Base-by-base conservation (phyloP, 2,113 vertebrate species). In the Gambusia affinis region DNA sequence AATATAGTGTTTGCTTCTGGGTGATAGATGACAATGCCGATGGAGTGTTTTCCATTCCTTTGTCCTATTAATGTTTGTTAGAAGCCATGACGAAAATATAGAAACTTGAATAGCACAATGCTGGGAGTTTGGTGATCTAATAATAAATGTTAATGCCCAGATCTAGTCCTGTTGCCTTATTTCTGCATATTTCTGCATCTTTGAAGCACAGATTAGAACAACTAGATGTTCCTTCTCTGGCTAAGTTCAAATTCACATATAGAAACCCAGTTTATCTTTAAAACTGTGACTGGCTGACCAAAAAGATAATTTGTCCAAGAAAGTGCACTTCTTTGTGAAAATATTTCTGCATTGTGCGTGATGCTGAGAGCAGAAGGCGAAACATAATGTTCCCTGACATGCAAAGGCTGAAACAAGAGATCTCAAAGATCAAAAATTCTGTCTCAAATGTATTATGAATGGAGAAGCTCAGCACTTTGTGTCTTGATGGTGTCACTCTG, bases 221-320 rank as follows among this genome's bases (percentile, higher is more conserved):
- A 29, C 65, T 62, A 29, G 54, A 28, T 35, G 30, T 28, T 17
- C 19, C 24, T 33, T 70, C 51, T 62, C 8, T 24, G 51, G 65
- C 67, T 24, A 78, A 42, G 12, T 67, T 62, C 57, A 3, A 39
- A 72, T 73, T 64, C 70, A 85, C 63, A 76, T 60, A 68, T 39
- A 73, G 64, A 64, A 74, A 70, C 76, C 31, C 30, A 42, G 77
- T 77, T 79, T 54, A 60, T 80, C 67, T 64, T 44, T 79, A 67
- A 73, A 89, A 84, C 84, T 85, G 75, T 85, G 75, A 28, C 70
- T 37, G 22, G 17, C 76, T 91, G 88, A 91, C 88, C 87, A 87
- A 90, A 88, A 78, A 78, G 70, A 78, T 90, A 84, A 88, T 92
- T 88, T 89, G 80, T 73, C 78, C 75, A 84, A 78, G 74, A 80